Base-by-base conservation (phyloP, 2,888 invertebrate species). In the Aleiodes testaceus region DNA sequence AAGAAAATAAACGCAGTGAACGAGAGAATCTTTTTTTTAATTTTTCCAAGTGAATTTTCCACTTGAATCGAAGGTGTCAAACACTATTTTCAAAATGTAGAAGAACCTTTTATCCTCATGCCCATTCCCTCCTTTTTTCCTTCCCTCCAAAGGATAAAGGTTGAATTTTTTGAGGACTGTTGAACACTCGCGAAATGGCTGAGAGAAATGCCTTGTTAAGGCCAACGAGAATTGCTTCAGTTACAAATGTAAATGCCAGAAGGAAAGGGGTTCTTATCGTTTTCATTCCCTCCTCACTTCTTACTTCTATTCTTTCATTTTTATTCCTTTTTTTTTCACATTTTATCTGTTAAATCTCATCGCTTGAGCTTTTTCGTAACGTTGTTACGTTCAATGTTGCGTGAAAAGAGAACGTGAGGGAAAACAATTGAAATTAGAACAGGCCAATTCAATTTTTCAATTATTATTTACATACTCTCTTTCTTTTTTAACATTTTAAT, bases 231-330 rank as follows among this genome's bases (percentile, higher is more conserved):
- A 83, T 81, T 79, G 80, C 80, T 79, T 77, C 79, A 79, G 78
- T 78, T 76, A 78, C 77, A 79, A 83, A 82, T 82, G 82, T 81
- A 83, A 83, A 83, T 81, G 83, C 79, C 77, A 44, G 78, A 75
- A 44, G 78, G 75, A 59, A 59, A 59, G 42, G 59, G 59, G 59
- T 36, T 79, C 81, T 82, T 84, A 82, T 83, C 81, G 80, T 76
- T 74, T 76, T 77, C 72, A 22, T 66, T 73, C 70, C 59, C 66
- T 50, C 42, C 30, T 20, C 66, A 55, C 63, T 36, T 16, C 16
- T 26, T 26, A 26, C 26, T 22, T 4, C 4, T 26, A 26, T 26
- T 26, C 65, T 52, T 30, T 16, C 72, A 65, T 69, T 53, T 47
- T 64, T 52, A 30, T 59, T 67, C 70, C 67, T 70, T 52, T 65